These are phyloP conservation scores for Acridotheres tristis DNA, from an alignment of 2,797 vertebrate species.

Conservation along the genomic window DNA sequence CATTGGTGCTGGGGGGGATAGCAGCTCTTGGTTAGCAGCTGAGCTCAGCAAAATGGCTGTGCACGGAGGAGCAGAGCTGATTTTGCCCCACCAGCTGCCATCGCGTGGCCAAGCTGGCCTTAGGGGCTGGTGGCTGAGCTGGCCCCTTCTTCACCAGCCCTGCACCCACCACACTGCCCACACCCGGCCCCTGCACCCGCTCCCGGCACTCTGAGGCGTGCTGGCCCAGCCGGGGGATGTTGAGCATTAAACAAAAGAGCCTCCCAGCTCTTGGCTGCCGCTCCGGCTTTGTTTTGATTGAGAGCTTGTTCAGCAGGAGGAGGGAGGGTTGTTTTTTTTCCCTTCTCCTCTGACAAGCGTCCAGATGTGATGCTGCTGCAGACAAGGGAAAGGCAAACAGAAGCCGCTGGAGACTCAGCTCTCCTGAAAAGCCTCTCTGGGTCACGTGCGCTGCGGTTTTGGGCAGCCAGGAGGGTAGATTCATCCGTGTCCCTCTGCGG, in stretches of 20 bases:
- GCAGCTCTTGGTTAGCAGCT: not conserved
- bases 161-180: not conserved
- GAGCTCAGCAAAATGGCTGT: constrained; percentile 35
- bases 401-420: not conserved
- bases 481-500: fast-evolving
- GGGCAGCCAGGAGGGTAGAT: not conserved
- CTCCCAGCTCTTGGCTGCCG: constrained; percentile 53
- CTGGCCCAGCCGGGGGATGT: not conserved
- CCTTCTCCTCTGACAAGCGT: not conserved
- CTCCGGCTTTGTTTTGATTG: constrained; percentile 70
- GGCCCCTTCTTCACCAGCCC: not conserved
- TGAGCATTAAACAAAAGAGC: constrained; percentile 63
- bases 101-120: not conserved
- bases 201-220: not conserved
- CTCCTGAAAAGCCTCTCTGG: not conserved
- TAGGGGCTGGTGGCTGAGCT: fast-evolving
- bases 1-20: fast-evolving
- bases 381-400: constrained; percentile 38
- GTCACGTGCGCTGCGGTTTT: not conserved
- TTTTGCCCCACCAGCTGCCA: not conserved
- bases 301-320: constrained; percentile 57
- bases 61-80: not conserved
- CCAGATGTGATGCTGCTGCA: constrained; percentile 35
- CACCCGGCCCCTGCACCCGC: not conserved
- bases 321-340: not conserved